Conservation (phyloP, 2,797 vertebrate species). For the Aphelocoma californica region DNA sequence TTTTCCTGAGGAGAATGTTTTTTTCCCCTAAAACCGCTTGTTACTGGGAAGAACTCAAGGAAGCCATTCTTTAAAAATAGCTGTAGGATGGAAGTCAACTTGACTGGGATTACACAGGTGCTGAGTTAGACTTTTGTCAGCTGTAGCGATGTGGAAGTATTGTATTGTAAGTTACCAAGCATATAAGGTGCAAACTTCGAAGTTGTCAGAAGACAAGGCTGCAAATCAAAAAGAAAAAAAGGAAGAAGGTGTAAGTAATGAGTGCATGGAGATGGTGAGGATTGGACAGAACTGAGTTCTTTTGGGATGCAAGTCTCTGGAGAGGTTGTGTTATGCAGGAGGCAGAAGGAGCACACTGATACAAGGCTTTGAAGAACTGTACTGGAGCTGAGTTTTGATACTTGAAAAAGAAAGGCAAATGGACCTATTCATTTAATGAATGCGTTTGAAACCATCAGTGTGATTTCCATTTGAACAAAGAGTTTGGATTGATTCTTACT, state of each 20-base stretch:
- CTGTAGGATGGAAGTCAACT: not conserved
- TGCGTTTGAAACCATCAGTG: not conserved
- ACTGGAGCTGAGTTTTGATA: not conserved
- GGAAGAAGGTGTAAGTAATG: not conserved
- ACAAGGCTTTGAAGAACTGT: not conserved
- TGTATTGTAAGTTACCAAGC: not conserved
- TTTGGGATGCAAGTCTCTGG: not conserved
- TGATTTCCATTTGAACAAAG: not conserved
- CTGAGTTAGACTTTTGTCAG: not conserved
- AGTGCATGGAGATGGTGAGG: not conserved
- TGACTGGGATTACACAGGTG: not conserved
- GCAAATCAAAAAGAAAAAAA: not conserved
- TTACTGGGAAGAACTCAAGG: not conserved
- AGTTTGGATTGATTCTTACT: not conserved
- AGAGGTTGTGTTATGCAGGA: not conserved
- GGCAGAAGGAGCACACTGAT: not conserved
- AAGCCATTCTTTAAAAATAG: not conserved
- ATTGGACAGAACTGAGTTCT: not conserved
- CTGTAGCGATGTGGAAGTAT: not conserved
- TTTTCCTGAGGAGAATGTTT: not conserved
- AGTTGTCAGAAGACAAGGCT: not conserved
- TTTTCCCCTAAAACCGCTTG: not conserved
- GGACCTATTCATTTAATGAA: not conserved
- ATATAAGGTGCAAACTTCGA: not conserved
- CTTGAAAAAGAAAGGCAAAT: not conserved